Percentiles rank a stretch among this genome's conserved stretches.
phyloP scores from a whole-genome alignment of 2,113 vertebrate genomes.

The Pogona vitticeps region DNA sequence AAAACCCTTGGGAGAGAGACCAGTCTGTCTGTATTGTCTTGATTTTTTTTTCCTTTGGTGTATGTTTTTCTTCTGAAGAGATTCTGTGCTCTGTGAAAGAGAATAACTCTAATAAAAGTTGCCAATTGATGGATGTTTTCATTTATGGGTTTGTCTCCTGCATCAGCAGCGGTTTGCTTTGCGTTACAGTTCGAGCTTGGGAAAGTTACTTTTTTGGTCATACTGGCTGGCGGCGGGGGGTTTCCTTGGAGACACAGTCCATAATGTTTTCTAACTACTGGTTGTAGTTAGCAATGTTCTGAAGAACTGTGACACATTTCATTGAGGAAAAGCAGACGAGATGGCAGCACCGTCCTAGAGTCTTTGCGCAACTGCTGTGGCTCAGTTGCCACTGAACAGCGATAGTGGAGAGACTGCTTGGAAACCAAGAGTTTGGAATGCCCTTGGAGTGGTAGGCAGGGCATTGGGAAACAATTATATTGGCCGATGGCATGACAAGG shows the following conservation, averaged over 20 bases:
- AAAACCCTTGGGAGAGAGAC: conserved; percentile 54
- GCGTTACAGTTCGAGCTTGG: neutral
- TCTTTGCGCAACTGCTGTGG: neutral
- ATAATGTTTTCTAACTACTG: too few species aligned
- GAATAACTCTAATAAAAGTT: conserved; percentile 71
- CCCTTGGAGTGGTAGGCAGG: too few species aligned
- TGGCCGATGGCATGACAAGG: too few species aligned
- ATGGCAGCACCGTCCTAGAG: too few species aligned
- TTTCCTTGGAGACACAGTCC: too few species aligned
- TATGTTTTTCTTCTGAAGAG: conserved; percentile 42
- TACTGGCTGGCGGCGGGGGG: too few species aligned
- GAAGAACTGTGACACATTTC: neutral
- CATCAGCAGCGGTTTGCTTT: neutral
- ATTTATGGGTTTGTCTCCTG: rapidly evolving
- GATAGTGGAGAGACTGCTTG: too few species aligned
- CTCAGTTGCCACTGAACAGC: too few species aligned
- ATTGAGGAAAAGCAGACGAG: neutral
- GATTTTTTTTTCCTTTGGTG: conserved; percentile 3
- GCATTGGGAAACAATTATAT: too few species aligned
- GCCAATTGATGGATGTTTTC: conserved; percentile 42
- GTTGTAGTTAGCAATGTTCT: neutral
- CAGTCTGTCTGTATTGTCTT: conserved; percentile 25
- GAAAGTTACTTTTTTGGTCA: neutral
- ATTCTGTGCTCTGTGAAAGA: conserved; percentile 51
- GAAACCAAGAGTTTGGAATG: too few species aligned